Conservation (phyloP, 2,797 vertebrate species). For the Sternarchorhynchus goeldii region DNA sequence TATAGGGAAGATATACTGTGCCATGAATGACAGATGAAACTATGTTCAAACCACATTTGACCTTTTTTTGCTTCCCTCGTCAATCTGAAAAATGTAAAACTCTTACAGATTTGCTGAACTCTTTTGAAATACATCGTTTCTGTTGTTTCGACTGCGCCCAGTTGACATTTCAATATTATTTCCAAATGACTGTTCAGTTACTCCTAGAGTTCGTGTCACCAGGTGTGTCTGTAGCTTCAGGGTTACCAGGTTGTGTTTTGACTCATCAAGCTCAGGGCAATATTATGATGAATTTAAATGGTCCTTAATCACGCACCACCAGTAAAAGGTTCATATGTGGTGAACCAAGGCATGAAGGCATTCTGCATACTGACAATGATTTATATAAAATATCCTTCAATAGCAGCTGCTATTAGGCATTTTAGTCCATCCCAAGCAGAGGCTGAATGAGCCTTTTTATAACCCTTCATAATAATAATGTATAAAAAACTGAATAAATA, state of each 20-base stretch:
- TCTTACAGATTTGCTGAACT: no score
- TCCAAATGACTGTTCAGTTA: not conserved
- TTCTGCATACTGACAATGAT: slow-evolving; percentile 20
- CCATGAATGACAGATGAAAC: no score
- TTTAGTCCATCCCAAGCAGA: slow-evolving; percentile 14
- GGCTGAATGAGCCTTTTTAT: slow-evolving; percentile 5
- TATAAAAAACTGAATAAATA: not conserved
- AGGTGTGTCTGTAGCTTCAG: no score
- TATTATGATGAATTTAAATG: not conserved
- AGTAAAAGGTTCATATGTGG: slow-evolving; percentile 42
- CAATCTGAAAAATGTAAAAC: not conserved
- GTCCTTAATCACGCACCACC: slow-evolving; percentile 23
- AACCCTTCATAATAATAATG: not conserved
- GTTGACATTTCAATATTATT: not conserved
- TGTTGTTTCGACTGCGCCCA: not conserved
- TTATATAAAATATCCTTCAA: slow-evolving; percentile 26
- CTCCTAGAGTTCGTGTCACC: not conserved
- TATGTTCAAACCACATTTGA: no score
- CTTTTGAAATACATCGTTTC: not conserved
- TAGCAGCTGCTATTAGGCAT: slow-evolving; percentile 24
- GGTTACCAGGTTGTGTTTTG: not conserved
- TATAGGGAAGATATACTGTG: no score
- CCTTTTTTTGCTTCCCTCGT: not conserved
- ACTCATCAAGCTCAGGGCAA: not conserved
- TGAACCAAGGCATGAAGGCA: slow-evolving; percentile 23